Conservation (phyloP, 2,888 invertebrate genomes). For the Eurois occulta region DNA sequence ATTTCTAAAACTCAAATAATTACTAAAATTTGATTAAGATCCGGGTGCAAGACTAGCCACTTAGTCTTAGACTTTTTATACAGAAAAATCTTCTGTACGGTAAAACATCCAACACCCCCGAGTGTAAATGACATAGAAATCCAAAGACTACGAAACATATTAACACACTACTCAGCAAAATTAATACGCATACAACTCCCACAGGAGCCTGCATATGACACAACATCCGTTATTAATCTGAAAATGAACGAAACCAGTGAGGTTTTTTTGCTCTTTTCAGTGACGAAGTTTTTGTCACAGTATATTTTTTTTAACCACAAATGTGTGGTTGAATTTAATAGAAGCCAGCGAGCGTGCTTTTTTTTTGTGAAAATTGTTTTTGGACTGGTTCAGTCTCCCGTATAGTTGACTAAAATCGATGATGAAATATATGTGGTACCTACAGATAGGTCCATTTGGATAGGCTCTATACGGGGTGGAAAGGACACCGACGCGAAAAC, state of each 20-base stretch:
- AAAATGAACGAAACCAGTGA: conserved; percentile 4
- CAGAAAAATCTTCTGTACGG: no score
- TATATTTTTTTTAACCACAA: conserved; percentile 1
- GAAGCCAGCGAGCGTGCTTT: neutral
- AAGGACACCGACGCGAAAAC: no score
- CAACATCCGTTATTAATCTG: conserved; percentile 19
- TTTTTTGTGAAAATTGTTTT: neutral
- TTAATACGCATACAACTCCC: conserved; percentile 36
- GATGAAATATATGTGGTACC: neutral
- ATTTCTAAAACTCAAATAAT: no score
- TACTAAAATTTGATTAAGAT: no score
- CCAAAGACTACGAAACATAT: conserved; percentile 8
- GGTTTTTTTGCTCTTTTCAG: neutral
- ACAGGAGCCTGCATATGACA: conserved; percentile 4
- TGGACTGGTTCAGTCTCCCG: neutral
- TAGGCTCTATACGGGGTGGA: no score
- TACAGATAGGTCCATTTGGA: neutral
- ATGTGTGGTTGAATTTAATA: neutral
- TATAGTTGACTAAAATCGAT: neutral
- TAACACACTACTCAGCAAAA: conserved; percentile 44
- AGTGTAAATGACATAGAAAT: conserved; percentile 8
- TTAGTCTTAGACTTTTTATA: no score
- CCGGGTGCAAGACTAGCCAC: no score
- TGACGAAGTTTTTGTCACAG: conserved; percentile 5
- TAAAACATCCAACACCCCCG: neutral